Conservation (phyloP, 1,140 invertebrate species). For the Frieseomelitta varia region DNA sequence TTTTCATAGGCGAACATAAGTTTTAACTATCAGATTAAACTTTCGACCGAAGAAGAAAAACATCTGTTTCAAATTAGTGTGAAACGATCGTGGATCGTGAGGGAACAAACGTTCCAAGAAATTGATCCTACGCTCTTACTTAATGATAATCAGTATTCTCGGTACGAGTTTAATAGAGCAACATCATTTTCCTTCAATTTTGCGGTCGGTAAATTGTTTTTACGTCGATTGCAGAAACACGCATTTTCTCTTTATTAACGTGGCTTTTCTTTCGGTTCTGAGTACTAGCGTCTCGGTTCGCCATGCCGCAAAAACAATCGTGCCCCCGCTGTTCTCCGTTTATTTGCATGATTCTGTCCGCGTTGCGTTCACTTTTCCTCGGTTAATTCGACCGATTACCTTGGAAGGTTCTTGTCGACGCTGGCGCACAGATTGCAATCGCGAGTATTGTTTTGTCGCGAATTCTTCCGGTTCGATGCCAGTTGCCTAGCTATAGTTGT, state of each 20-base stretch:
- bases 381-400: constrained; percentile 40
- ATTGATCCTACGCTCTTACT: neutral
- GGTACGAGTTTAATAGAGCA: neutral
- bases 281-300: neutral
- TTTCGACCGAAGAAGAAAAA: neutral
- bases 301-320: constrained; percentile 28
- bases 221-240: neutral
- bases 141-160: neutral
- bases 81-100: neutral
- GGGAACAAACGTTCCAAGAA: neutral
- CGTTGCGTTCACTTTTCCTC: constrained; percentile 41
- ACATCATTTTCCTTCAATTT: constrained; percentile 1
- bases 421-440: constrained; percentile 1
- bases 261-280: neutral
- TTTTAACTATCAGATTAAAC: neutral
- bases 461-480: neutral
- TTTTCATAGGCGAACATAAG: too few relatives aligned
- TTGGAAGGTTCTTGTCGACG: constrained; percentile 39
- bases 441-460: neutral
- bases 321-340: constrained; percentile 10
- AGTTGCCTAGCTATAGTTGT: too few relatives aligned
- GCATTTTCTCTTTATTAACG: constrained; percentile 27
- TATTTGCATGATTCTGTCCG: constrained; percentile 44
- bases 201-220: neutral
- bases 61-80: neutral